These are phyloP conservation scores for Trichoplusia ni DNA, from an alignment of 1,140 invertebrate species.

Conservation along the genomic window DNA sequence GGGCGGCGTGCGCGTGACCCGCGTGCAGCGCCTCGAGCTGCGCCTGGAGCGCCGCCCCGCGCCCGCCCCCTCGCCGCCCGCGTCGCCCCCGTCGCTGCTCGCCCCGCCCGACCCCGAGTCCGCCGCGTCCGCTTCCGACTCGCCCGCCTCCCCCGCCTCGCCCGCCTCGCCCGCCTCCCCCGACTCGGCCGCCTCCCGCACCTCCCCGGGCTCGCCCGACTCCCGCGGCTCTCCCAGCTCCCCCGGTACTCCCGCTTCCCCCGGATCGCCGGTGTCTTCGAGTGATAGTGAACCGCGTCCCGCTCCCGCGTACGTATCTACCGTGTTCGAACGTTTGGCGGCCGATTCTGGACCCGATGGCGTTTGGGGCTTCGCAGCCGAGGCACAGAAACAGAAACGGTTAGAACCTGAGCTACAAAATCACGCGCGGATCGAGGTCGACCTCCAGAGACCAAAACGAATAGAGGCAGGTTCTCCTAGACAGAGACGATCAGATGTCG, in stretches of 20 bases:
- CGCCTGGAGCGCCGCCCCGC: constrained; percentile 44
- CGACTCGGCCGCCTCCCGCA: constrained; percentile 14
- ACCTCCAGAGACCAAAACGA: neutral
- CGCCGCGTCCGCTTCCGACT: neutral
- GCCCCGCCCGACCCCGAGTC: neutral
- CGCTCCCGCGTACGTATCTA: constrained; percentile 45
- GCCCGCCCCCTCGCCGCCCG: constrained; percentile 16
- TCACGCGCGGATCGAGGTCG: neutral
- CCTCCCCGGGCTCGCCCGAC: constrained; percentile 79
- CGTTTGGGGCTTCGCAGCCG: constrained; percentile 91
- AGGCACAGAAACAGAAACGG: constrained; percentile 78
- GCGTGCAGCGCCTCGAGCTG: constrained; percentile 59
- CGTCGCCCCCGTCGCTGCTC: constrained; percentile 5
- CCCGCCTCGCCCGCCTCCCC: constrained; percentile 34
- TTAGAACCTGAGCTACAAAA: constrained; percentile 35
- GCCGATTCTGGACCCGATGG: constrained; percentile 75
- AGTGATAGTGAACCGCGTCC: constrained; percentile 33
- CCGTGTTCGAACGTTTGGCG: constrained; percentile 80
- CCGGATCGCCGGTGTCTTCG: constrained; percentile 47
- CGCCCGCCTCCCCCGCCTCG: neutral
- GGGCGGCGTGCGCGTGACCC: constrained; percentile 63
- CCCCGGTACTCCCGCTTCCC: neutral
- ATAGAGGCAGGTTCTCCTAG: neutral
- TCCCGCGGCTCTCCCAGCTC: neutral
- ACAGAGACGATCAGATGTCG: neutral